Base-by-base conservation (phyloP, 1,140 invertebrate genomes). In the Lepidurus couesii region DNA sequence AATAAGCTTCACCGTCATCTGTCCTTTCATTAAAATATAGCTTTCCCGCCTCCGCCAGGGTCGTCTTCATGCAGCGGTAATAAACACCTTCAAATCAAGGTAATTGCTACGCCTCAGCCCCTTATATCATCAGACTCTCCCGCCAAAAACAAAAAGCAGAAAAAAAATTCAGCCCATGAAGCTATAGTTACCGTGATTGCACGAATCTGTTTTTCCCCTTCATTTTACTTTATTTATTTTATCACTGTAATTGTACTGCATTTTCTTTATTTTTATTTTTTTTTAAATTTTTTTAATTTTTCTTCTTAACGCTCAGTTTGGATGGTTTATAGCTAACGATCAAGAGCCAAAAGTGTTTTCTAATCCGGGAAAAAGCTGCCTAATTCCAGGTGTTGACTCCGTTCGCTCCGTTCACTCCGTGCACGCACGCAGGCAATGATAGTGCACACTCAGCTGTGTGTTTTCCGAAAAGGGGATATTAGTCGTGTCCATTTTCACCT, bases 371-470 rank as follows among this genome's bases (percentile, higher is more conserved):
- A 65, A 65, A 9, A 65, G 53, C 53, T 65, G 21, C 16, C 53
- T 65, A 65, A 65, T 65, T 65, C 53, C 53, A 65, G 53, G 53
- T 65, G 53, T 65, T 65, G 53, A 65, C 53, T 65, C 34, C 34
- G 26, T 34, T 34, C 26, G 1, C 26, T 26, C 26, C 26, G 26
- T 26, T 26, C 26, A 34, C 34, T 34, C 53, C 21, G 45, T 47
- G n/a, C 53, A 65, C 53, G 53, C 53, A 65, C 53, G 21, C 53
- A 0, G 3, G 4, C n/a, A 65, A 9, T 65, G 53, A 65, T 65
- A 65, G 53, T 65, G 53, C 53, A 34, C 34, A 21, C 21, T 65
- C 53, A 65, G 53, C 53, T 65, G 53, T 9, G 21, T n/a, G 9
- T 21, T 65, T 65, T 65, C 53, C 53, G 53, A 65, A 65, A 65